A percentile compares a stretch with the other conserved stretches of the same genome.
phyloP scores from a whole-genome alignment of 2,113 vertebrate species.

The Sebastes schlegelii region DNA sequence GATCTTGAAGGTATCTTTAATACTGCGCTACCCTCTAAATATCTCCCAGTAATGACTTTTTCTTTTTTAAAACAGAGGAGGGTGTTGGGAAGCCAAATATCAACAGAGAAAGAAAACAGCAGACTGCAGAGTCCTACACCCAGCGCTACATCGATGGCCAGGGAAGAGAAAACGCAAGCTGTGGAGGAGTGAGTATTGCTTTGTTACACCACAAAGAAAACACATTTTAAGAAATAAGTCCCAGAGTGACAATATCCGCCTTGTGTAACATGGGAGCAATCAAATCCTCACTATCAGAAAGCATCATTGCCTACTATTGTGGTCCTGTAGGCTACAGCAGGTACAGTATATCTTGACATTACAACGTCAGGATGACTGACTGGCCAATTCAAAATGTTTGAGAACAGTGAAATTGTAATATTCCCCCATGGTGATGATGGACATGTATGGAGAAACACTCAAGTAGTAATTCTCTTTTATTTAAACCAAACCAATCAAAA shows the following conservation, averaged over 20 bases:
- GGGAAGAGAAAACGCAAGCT: slow-evolving; percentile 16
- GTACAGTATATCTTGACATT: background rate
- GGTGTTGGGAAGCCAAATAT: slow-evolving; percentile 65
- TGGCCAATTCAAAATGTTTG: slow-evolving; percentile 1
- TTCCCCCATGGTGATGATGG: background rate
- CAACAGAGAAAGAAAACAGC: slow-evolving; percentile 61
- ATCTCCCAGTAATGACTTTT: background rate
- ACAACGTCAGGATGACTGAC: background rate
- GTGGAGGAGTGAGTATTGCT: slow-evolving; percentile 57
- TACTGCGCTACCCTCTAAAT: accelerated
- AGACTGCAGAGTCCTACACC: slow-evolving; percentile 28
- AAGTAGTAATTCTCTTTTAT: slow-evolving; percentile 28
- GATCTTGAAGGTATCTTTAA: background rate
- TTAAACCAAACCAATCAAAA: slow-evolving; percentile 26
- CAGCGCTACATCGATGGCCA: slow-evolving; percentile 32
- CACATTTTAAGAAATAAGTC: background rate
- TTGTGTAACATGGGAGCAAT: background rate
- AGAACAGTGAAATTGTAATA: background rate
- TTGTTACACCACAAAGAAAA: background rate
- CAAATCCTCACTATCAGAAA: background rate
- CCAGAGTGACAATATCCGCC: background rate
- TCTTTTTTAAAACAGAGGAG: slow-evolving; percentile 67
- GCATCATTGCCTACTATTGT: background rate
- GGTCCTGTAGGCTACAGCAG: background rate
- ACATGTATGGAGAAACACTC: background rate